A percentile compares a stretch with the other conserved stretches of the same genome.
phyloP scores from a whole-genome alignment of 2,888 invertebrate species.

The Lepidocyrtoides sp. region DNA sequence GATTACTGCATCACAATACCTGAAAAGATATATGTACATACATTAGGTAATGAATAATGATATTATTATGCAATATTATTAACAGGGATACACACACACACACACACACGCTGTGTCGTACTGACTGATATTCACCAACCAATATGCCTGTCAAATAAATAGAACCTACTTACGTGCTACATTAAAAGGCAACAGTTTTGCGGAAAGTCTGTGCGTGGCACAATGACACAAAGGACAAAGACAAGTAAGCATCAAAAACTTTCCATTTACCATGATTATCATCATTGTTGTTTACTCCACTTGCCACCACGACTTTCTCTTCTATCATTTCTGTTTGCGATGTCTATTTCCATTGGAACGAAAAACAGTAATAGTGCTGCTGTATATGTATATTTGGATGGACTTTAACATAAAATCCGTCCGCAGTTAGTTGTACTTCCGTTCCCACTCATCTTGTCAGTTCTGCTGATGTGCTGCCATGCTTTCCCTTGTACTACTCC shows the following conservation, averaged over 20 bases:
- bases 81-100: neutral
- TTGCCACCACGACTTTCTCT: neutral
- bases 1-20: too few species aligned
- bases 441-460: slow-evolving; percentile 17
- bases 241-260: slow-evolving; percentile 25
- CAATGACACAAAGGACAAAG: slow-evolving; percentile 15
- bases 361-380: neutral
- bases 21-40: too few species aligned
- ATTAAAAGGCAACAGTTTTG: slow-evolving; percentile 29
- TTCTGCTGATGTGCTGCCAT: neutral
- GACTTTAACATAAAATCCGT: neutral
- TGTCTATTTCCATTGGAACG: neutral
- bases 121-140: too few species aligned
- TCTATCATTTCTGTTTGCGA: neutral
- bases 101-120: too few species aligned
- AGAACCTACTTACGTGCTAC: neutral
- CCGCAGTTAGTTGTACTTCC: slow-evolving; percentile 7
- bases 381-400: neutral
- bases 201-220: neutral
- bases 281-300: slow-evolving; percentile 13
- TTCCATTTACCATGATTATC: slow-evolving; percentile 27
- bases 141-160: too few species aligned
- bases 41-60: too few species aligned
- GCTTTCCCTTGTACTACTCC: neutral
- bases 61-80: neutral